phyloP scores from a whole-genome alignment of 2,113 vertebrate species.

The Amphiprion percula region DNA sequence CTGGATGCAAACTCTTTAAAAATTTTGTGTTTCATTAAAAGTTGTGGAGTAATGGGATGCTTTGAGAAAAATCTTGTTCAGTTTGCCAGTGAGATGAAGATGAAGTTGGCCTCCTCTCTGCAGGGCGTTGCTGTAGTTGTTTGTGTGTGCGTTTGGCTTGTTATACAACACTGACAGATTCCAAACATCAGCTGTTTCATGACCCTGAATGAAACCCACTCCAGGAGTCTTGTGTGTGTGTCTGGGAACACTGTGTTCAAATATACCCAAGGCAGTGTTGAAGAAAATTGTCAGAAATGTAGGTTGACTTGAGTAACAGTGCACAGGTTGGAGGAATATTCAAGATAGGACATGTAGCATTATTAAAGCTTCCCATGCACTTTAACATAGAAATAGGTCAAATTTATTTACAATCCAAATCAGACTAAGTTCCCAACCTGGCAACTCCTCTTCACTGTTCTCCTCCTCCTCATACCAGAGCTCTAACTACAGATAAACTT shows the following conservation, averaged over 20 bases:
- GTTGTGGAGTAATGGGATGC: no score
- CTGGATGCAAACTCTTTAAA: no score
- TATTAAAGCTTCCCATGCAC: background rate
- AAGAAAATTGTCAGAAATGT: background rate
- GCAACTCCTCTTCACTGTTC: background rate
- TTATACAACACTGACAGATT: conserved; percentile 48
- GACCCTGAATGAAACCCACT: conserved; percentile 10
- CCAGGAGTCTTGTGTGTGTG: background rate
- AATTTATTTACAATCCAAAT: background rate
- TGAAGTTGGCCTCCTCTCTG: background rate
- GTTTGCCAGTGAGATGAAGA: background rate
- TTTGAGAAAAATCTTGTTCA: no score
- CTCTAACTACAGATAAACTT: no score
- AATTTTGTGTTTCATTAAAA: no score
- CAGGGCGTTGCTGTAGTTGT: background rate
- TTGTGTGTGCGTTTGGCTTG: background rate
- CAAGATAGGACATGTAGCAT: background rate
- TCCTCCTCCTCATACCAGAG: no score
- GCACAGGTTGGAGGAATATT: background rate
- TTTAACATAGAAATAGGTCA: background rate
- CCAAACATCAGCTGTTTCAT: conserved; percentile 46
- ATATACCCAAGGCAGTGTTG: background rate
- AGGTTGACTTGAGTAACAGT: background rate
- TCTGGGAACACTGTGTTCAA: conserved; percentile 28
- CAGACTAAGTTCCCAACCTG: background rate